Base-by-base conservation (phyloP, 2,888 invertebrate species). In the Drosophila subquinaria region DNA sequence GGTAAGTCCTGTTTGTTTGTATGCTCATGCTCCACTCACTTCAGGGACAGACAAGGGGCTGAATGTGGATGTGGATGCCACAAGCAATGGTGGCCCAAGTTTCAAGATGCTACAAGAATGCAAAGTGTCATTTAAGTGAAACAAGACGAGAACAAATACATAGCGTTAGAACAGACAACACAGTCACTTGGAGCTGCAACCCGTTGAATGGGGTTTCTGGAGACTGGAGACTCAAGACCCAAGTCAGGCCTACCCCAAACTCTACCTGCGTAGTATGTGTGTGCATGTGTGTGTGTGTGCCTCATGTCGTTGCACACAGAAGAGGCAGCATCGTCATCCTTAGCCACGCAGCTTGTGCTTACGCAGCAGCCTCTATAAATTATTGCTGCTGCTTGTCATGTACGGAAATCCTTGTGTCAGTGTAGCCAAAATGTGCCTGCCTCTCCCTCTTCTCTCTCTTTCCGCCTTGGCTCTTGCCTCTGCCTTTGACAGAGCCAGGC, bases 321-420 rank as follows among this genome's bases (percentile, higher is more conserved):
- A 57, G 38, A 50, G 53, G 69, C 50, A 67, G 53, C 68, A 76
- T 51, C 64, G 61, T 78, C 82, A 82, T 77, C 86, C 82, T 78
- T 73, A 73, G 72, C 71, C 71, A 81, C 76, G 88, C 81, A 86
- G 79, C 83, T 82, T 85, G 56, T 81, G 84, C 72, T 74, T 84
- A 82, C 85, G 85, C 62, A 65, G 81, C 84, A 85, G 86, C 84
- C 75, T 84, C 89, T 80, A 90, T 90, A 90, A 90, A 90, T 90
- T 90, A 90, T 90, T 87, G 90, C 90, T 89, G 89, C 89, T 87
- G 87, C 89, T 88, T 90, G 90, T 90, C 90, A 90, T 90, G 90
- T 90, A 83, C 88, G 88, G 82, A 90, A 90, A 90, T 90, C 90
- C 90, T 84, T 81, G 83, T 90, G 90, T 90, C 89, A 90, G 89